A percentile compares a stretch with the other conserved stretches of the same genome.
Conservation (phyloP, 2,113 vertebrate genomes). For the Siniperca knerii region DNA sequence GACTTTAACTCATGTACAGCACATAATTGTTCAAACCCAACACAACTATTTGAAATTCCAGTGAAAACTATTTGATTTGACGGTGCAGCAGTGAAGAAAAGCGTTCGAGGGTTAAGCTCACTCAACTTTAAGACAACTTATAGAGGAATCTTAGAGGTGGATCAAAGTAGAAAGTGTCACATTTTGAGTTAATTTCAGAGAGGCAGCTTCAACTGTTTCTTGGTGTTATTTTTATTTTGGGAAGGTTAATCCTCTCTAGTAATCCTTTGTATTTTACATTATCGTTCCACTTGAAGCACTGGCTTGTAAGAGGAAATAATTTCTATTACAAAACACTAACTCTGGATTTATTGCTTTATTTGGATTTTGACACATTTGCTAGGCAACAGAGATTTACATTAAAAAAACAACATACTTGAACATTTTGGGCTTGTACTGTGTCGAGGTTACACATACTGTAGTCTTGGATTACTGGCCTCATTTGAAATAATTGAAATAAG, state of each 20-base stretch:
- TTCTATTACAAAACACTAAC: not conserved
- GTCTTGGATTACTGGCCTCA: constrained; percentile 33
- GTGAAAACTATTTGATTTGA: too few relatives aligned
- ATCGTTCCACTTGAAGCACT: not conserved
- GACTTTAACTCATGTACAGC: too few relatives aligned
- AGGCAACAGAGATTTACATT: constrained; percentile 51
- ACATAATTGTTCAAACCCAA: too few relatives aligned
- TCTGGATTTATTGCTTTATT: constrained; percentile 74
- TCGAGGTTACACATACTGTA: constrained; percentile 1
- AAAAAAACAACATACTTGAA: constrained; percentile 28
- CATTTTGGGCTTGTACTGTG: not conserved
- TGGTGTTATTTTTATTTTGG: not conserved
- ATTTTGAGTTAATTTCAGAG: too few relatives aligned
- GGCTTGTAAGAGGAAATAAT: not conserved
- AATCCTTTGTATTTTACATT: not conserved
- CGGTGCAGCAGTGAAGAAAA: too few relatives aligned
- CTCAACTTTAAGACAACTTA: too few relatives aligned
- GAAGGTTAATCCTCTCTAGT: too few relatives aligned
- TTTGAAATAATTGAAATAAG: constrained; percentile 20
- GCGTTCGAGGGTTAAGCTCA: too few relatives aligned
- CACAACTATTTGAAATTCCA: too few relatives aligned
- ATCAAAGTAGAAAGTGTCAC: too few relatives aligned
- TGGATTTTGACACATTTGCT: constrained; percentile 53
- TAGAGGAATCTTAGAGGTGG: too few relatives aligned
- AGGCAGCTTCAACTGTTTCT: not conserved